Conservation (phyloP, 2,888 invertebrate genomes). For the Cecidostiba fungosa region DNA sequence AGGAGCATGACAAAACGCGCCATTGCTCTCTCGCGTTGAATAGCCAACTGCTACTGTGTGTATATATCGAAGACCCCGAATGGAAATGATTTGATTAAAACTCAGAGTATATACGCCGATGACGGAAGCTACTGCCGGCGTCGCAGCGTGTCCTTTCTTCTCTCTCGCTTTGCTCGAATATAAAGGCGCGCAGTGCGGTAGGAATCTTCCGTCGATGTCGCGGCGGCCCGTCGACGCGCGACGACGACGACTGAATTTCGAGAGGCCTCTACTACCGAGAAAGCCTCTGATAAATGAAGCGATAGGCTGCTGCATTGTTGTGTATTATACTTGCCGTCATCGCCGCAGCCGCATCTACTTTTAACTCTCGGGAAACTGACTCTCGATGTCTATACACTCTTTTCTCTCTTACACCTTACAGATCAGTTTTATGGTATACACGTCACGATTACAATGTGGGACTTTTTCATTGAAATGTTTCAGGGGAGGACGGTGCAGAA, state of each 20-base stretch:
- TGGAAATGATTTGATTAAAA: conserved; percentile 78
- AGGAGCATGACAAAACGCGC: conserved; percentile 67
- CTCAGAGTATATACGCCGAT: conserved; percentile 70
- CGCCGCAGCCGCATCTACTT: neutral
- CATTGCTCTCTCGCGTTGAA: conserved; percentile 15
- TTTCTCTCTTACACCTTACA: neutral
- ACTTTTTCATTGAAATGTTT: conserved; percentile 72
- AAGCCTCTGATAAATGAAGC: conserved; percentile 78
- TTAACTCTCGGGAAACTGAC: conserved; percentile 32
- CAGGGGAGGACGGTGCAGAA: conserved; percentile 82
- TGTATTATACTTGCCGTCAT: conserved; percentile 38
- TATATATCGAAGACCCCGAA: neutral
- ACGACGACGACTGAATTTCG: conserved; percentile 55
- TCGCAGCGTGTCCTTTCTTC: conserved; percentile 11
- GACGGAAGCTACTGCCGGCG: conserved; percentile 25
- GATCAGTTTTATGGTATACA: too few relatives aligned
- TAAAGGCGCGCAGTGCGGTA: neutral
- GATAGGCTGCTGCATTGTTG: conserved; percentile 76
- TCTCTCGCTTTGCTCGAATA: conserved; percentile 37
- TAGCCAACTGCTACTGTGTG: neutral
- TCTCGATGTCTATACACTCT: neutral
- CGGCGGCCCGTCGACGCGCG: neutral
- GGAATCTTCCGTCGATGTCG: conserved; percentile 15
- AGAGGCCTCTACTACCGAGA: conserved; percentile 68
- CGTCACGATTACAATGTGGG: too few relatives aligned